Evolutionary conservation across 2,888 invertebrate species (phyloP).

Genomic region (Lomographa bimaculata): DNA sequence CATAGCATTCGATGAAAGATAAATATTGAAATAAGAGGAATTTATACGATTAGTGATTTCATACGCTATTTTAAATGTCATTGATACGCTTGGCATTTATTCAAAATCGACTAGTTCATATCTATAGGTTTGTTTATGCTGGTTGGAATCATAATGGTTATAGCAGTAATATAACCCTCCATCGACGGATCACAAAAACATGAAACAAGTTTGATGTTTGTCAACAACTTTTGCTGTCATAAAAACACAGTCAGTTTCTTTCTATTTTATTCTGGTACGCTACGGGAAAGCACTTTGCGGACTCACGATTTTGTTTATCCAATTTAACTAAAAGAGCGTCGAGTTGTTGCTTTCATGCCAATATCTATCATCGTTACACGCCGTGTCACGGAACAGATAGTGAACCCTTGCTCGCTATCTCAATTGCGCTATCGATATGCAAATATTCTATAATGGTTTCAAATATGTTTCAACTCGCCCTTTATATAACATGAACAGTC

Average conservation of each 20-base stretch:
- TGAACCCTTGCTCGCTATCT: slow-evolving; percentile 27
- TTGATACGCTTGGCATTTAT: too few relatives aligned
- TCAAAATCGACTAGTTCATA: too few relatives aligned
- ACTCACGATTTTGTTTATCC: slow-evolving; percentile 32
- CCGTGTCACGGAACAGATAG: slow-evolving; percentile 30
- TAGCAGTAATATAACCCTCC: slow-evolving; percentile 37
- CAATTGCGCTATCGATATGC: slow-evolving; percentile 33
- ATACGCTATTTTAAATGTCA: too few relatives aligned
- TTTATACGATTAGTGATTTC: too few relatives aligned
- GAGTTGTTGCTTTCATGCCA: slow-evolving; percentile 28
- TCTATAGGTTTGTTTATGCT: slow-evolving; percentile 28
- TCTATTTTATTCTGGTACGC: slow-evolving; percentile 30
- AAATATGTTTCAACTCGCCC: neutral
- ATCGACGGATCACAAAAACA: slow-evolving; percentile 41
- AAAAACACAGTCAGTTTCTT: slow-evolving; percentile 50
- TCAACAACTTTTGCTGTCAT: slow-evolving; percentile 53
- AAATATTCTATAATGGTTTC: slow-evolving; percentile 19
- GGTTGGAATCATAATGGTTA: slow-evolving; percentile 31
- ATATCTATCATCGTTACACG: slow-evolving; percentile 35
- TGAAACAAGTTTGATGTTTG: slow-evolving; percentile 39
- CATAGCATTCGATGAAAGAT: too few relatives aligned
- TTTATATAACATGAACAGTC: too few relatives aligned
- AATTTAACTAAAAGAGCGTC: slow-evolving; percentile 26
- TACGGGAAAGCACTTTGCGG: slow-evolving; percentile 21
- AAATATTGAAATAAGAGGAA: too few relatives aligned